phyloP scores from a whole-genome alignment of 2,888 invertebrate genomes.

The Hydroisotoma schaefferi region DNA sequence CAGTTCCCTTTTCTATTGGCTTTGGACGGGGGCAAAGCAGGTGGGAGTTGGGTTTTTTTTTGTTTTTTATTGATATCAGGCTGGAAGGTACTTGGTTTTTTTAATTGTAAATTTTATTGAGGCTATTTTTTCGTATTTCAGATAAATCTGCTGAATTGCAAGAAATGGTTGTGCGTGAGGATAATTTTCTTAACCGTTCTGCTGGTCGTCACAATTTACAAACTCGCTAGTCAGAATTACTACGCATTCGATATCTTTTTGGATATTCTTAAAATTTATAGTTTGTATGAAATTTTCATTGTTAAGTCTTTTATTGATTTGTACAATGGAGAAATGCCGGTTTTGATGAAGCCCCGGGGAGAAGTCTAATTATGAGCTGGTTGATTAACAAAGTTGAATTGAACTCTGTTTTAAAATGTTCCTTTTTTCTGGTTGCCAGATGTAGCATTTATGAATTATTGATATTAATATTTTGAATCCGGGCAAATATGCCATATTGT shows the following conservation, averaged over 20 bases:
- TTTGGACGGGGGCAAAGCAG: conserved; percentile 33
- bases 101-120: not conserved
- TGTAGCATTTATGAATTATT: not conserved
- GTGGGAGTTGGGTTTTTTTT: conserved; percentile 10
- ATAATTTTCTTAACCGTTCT: conserved; percentile 28
- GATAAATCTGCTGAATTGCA: conserved; percentile 35
- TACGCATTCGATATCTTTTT: conserved; percentile 33
- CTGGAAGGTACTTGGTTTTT: not conserved
- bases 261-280: conserved; percentile 34
- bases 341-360: conserved; percentile 29
- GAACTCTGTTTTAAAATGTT: not conserved
- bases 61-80: not conserved
- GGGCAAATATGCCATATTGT: too few species aligned
- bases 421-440: too few species aligned
- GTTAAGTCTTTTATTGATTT: conserved; percentile 36
- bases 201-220: conserved; percentile 34
- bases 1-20: conserved; percentile 31
- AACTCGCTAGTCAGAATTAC: conserved; percentile 32
- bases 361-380: not conserved
- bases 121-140: conserved; percentile 12
- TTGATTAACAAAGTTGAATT: not conserved
- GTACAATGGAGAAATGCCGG: conserved; percentile 25
- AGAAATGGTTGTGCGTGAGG: conserved; percentile 36
- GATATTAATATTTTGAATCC: not conserved
- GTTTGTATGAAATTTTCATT: conserved; percentile 33